Evolutionary conservation across 2,888 invertebrate genomes (phyloP).

Genomic region (Eupeodes luniger): DNA sequence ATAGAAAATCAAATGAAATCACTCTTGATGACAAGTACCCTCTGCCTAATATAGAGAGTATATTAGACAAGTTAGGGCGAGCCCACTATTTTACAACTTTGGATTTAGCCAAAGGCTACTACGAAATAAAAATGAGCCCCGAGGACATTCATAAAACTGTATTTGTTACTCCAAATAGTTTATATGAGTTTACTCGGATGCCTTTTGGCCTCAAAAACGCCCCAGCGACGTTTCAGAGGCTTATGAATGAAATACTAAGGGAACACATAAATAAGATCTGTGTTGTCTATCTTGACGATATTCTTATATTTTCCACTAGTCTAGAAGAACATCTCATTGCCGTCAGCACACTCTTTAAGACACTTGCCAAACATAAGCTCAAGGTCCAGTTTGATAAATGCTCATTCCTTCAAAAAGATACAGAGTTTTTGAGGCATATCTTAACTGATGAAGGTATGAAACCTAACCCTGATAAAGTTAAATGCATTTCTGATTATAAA

Average conservation of each 20-base stretch:
- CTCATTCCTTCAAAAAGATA: conserved; percentile 3
- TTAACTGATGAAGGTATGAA: conserved; percentile 35
- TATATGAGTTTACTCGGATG: conserved; percentile 55
- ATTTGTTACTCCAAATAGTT: neutral
- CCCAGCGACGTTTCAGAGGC: conserved; percentile 36
- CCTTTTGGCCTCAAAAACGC: conserved; percentile 50
- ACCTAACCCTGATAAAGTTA: conserved; percentile 37
- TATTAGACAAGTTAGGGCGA: conserved; percentile 32
- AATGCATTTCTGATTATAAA: neutral
- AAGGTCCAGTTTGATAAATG: neutral
- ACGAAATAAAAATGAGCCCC: too few species aligned
- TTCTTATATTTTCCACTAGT: conserved; percentile 13
- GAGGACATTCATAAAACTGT: too few species aligned
- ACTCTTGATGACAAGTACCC: conserved; percentile 37
- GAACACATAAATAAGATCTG: conserved; percentile 19
- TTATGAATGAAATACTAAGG: conserved; percentile 38
- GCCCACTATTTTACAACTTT: conserved; percentile 37
- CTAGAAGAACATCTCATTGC: conserved; percentile 21
- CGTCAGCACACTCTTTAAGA: neutral
- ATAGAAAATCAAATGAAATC: neutral
- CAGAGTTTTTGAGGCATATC: neutral
- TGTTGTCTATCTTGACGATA: conserved; percentile 23
- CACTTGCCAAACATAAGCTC: conserved; percentile 10
- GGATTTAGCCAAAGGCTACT: neutral
- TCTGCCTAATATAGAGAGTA: conserved; percentile 31